phyloP scores from a whole-genome alignment of 2,797 vertebrate genomes.

The Lithobates sylvaticus region DNA sequence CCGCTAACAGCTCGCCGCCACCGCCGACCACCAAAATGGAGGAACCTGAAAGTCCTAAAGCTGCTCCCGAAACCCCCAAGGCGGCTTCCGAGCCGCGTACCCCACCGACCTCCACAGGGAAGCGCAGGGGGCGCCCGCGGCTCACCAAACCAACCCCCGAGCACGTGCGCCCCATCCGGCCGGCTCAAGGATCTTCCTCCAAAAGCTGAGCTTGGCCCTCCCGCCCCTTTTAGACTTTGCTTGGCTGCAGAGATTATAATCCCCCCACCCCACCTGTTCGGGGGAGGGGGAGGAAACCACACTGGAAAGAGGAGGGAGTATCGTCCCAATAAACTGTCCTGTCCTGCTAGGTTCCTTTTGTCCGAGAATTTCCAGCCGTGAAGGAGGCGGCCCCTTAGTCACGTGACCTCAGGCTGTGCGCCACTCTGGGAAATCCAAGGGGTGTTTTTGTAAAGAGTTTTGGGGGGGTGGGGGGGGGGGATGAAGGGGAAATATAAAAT shows the following conservation, averaged over 20 bases:
- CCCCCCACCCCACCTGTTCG: neutral
- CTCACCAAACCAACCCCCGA: neutral
- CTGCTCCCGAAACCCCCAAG: neutral
- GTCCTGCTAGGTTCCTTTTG: neutral
- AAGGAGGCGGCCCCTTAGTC: too few relatives aligned
- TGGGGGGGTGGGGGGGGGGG: too few relatives aligned
- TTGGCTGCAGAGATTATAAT: neutral
- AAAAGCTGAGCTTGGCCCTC: conserved; percentile 21
- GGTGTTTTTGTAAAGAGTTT: neutral
- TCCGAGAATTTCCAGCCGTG: too few relatives aligned
- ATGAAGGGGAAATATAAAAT: neutral
- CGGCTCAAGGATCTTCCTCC: neutral
- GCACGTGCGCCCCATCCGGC: neutral
- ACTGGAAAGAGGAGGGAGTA: conserved; percentile 14
- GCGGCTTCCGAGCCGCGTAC: neutral
- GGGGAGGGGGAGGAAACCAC: neutral
- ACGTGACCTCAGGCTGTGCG: neutral
- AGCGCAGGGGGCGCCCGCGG: conserved; percentile 51
- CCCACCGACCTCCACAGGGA: neutral
- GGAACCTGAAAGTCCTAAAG: neutral
- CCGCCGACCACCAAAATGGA: neutral
- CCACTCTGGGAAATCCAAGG: neutral
- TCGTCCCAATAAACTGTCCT: neutral
- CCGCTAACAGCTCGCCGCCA: neutral
- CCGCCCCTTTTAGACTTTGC: neutral